Base-by-base conservation (phyloP, 92 coral and sea anemone genomes). In the Pocillopora grandis region DNA sequence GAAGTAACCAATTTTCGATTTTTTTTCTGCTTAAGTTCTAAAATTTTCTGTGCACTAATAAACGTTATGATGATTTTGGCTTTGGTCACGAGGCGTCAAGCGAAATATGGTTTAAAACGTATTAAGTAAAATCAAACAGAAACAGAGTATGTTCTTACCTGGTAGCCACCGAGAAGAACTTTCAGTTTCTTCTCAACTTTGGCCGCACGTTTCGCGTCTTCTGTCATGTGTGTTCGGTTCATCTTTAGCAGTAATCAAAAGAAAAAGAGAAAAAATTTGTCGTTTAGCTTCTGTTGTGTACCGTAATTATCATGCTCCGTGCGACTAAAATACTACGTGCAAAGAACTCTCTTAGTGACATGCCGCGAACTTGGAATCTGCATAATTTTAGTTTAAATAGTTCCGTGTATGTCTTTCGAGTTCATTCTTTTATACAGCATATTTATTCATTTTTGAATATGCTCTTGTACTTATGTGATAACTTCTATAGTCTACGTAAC, bases 81-180 rank as follows among this genome's bases (percentile, higher is more conserved):
- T 5, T 37, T 5, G 9, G 14, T 55, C 21, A 75, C 21, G 16
- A 17, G 42, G 35, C n/a, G 27, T n/a, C 10, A 19, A 77, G 6
- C 56, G 15, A 27, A 27, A 56, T 9, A 18, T 12, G 58, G 18
- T 76, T 59, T 10, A 16, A 11, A 75, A 58, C 19, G 14, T 16
- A 59, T 15, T 52, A 75, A 62, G 21, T 23, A 56, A 18, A 62
- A 36, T 42, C 52, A 18, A 1, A 79, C 62, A 63, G 21, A 16
- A 58, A 1, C 36, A 16, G 27, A 10, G 11, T 2, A 23, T 9
- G 31, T 61, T 57, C 18, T 14, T 87, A 96, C 99, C 95, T 96
- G 99, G 85, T 96, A 96, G 14, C 99, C 99, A 27, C 99, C 99
- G n/a, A 96, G 93, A 33, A 96, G 84, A 76, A 96, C 98, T 92